A percentile compares a stretch with the other conserved stretches of the same genome.
Conservation (phyloP, 2,888 invertebrate genomes). For the Hydrotaea diabolus region DNA sequence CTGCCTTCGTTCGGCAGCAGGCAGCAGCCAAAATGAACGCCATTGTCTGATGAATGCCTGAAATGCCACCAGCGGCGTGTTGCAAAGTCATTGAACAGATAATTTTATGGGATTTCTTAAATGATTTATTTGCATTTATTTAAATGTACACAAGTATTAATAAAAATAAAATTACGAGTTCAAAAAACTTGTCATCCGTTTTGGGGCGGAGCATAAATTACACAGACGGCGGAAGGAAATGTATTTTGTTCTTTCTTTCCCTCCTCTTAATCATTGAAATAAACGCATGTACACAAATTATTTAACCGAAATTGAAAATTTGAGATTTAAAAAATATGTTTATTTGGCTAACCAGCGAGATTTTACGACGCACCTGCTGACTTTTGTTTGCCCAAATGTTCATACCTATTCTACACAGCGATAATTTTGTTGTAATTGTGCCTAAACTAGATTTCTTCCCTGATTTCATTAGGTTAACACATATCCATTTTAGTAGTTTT, state of each 20-base stretch:
- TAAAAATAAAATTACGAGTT: constrained; percentile 44
- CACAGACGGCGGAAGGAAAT: not conserved
- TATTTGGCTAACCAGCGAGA: too few species aligned
- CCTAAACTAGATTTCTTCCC: too few species aligned
- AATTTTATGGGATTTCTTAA: constrained; percentile 51
- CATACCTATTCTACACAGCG: too few species aligned
- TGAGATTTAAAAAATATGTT: too few species aligned
- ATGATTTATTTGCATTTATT: constrained; percentile 47
- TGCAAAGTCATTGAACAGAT: constrained; percentile 63
- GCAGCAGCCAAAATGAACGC: constrained; percentile 35
- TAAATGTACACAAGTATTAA: constrained; percentile 37
- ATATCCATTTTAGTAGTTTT: too few species aligned
- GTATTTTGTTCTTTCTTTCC: not conserved
- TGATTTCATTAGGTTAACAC: too few species aligned
- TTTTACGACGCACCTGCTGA: too few species aligned
- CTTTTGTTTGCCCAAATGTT: too few species aligned
- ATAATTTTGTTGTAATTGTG: too few species aligned
- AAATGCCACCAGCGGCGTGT: constrained; percentile 1
- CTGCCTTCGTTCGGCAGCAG: not conserved
- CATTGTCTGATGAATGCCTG: constrained; percentile 11
- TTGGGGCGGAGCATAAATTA: constrained; percentile 13
- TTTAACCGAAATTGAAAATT: too few species aligned
- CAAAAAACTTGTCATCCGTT: constrained; percentile 47
- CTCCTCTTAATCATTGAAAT: not conserved
- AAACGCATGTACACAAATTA: too few species aligned